Base-by-base conservation (phyloP, 2,113 vertebrate genomes). In the Pipa parva region DNA sequence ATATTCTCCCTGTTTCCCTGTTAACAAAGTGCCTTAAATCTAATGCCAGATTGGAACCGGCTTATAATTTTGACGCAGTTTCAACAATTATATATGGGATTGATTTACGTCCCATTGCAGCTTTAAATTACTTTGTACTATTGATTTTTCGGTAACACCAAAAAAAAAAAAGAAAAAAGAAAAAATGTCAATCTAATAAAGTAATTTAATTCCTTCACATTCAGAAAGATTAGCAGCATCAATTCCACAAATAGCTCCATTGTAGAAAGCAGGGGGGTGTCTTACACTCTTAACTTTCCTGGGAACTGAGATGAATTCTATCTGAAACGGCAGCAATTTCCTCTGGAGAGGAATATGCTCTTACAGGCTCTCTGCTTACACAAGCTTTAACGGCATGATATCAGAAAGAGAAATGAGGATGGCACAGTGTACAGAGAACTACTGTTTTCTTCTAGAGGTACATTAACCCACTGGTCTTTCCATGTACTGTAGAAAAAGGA, bases 261-360 rank as follows among this genome's bases (percentile, higher is more conserved):
- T 60, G 66, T 69, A 61, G 66, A 21, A 48, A 77, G 71, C 64
- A 63, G 78, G 78, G 79, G 79, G 76, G n/a, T 72, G 73, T 72
- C 78, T 78, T 64, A 20, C 24, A 36, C 51, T 76, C 76, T 63
- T 50, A 68, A 68, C 56, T 58, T 74, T 76, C 71, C 74, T 75
- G 66, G 66, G 65, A 81, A 81, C 76, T 72, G 74, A 76, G 76
- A 77, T 78, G 78, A 87, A 74, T 81, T 80, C 80, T 79, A 79
- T 82, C 55, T 75, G 77, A 78, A 83, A 84, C 77, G 78, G 81
- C 77, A 81, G 79, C 78, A 71, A 81, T 81, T 79, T 83, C 81
- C 78, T 77, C 78, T 74, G 48, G 62, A 84, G 76, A 71, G 73
- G 80, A 82, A 85, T 81, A 79, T 81, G 79, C 75, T 78, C 73